Evolutionary conservation across 2,888 invertebrate species (phyloP).

Genomic region (Endotricha flammealis): DNA sequence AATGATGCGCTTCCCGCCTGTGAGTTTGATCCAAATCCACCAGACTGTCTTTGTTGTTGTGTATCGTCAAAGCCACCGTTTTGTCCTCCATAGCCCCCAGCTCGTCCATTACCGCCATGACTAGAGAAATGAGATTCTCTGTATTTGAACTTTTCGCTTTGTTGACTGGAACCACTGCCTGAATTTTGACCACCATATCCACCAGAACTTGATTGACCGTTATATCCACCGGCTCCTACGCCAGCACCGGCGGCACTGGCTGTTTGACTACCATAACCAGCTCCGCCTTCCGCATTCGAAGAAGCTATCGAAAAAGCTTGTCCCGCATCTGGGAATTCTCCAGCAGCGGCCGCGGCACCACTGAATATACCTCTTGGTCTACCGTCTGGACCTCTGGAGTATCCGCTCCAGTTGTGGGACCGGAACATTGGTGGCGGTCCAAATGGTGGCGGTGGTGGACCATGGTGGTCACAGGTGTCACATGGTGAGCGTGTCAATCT

Average conservation of each 20-base stretch:
- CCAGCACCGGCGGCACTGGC: not conserved
- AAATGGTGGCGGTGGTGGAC: conserved; percentile 15
- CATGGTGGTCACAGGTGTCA: conserved; percentile 15
- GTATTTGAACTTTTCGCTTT: conserved; percentile 19
- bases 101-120: conserved; percentile 17
- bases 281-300: conserved; percentile 16
- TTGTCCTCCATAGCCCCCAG: too few relatives aligned
- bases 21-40: too few relatives aligned
- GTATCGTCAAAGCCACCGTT: too few relatives aligned
- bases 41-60: too few relatives aligned
- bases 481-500: conserved; percentile 36
- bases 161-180: conserved; percentile 4
- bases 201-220: not conserved
- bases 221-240: conserved; percentile 10
- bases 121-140: conserved; percentile 33
- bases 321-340: conserved; percentile 26
- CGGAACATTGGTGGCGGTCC: conserved; percentile 32
- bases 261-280: conserved; percentile 3
- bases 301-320: conserved; percentile 42
- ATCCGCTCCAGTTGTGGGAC: conserved; percentile 52
- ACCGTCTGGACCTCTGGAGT: conserved; percentile 35
- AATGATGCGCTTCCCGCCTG: too few relatives aligned
- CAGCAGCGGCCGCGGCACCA: conserved; percentile 39
- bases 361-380: conserved; percentile 44
- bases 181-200: conserved; percentile 1